Conservation (phyloP, 2,888 invertebrate species). For the Drosophila suboccidentalis region DNA sequence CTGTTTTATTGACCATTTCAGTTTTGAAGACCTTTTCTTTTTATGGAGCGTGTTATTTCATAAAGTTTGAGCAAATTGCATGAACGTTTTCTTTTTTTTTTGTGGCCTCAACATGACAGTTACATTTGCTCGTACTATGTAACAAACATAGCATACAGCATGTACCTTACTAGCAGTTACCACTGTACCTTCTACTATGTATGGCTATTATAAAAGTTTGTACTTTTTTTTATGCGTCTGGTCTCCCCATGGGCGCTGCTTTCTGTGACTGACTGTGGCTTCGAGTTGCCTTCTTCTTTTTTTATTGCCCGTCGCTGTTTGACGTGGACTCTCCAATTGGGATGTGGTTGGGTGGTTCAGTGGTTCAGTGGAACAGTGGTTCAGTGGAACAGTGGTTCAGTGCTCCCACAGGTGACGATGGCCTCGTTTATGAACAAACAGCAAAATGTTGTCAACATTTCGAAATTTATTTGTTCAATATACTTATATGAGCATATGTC, state of each 20-base stretch:
- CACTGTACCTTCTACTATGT: slow-evolving; percentile 43
- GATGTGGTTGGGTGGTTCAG: slow-evolving; percentile 27
- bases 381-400: slow-evolving; percentile 11
- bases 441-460: slow-evolving; percentile 81
- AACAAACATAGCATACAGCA: slow-evolving; percentile 1
- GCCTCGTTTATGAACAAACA: slow-evolving; percentile 82
- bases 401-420: slow-evolving; percentile 81
- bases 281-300: slow-evolving; percentile 46
- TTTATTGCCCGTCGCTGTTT: slow-evolving; percentile 57
- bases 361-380: not conserved
- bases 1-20: slow-evolving; percentile 38
- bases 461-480: slow-evolving; percentile 81
- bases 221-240: slow-evolving; percentile 62
- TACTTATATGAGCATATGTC: slow-evolving; percentile 61
- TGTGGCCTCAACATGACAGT: slow-evolving; percentile 66
- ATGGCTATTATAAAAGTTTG: slow-evolving; percentile 69
- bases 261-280: slow-evolving; percentile 39
- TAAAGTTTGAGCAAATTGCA: slow-evolving; percentile 66
- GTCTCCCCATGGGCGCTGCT: slow-evolving; percentile 51
- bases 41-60: slow-evolving; percentile 54
- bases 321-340: slow-evolving; percentile 39
- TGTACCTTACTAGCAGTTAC: slow-evolving; percentile 4
- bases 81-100: slow-evolving; percentile 52
- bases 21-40: slow-evolving; percentile 33
- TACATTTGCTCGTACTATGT: slow-evolving; percentile 32